phyloP scores from a whole-genome alignment of 2,113 vertebrate genomes.

The Polypterus bichir region DNA sequence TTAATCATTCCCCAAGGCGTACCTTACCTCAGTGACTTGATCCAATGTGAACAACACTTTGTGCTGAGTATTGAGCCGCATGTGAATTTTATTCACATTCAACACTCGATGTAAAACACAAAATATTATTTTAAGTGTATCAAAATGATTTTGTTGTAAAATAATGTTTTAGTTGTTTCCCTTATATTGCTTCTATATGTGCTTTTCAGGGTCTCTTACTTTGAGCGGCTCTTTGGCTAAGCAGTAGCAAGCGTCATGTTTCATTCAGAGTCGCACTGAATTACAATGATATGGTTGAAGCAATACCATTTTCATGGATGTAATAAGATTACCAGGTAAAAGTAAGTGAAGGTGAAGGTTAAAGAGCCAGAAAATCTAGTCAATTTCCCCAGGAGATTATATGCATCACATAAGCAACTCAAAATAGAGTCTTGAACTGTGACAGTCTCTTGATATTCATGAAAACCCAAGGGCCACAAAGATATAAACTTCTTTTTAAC shows the following conservation, averaged over 20 bases:
- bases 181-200: too few relatives aligned
- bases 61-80: too few relatives aligned
- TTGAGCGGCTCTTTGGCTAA: neutral
- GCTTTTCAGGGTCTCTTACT: slow-evolving; percentile 1
- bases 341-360: slow-evolving; percentile 5
- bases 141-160: neutral
- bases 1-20: too few relatives aligned
- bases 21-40: too few relatives aligned
- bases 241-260: neutral
- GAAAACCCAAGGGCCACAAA: too few relatives aligned
- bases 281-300: neutral
- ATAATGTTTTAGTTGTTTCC: neutral
- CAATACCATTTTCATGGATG: slow-evolving; percentile 3
- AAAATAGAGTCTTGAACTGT: too few relatives aligned
- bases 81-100: too few relatives aligned
- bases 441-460: too few relatives aligned
- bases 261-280: neutral
- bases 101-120: neutral
- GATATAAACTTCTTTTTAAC: too few relatives aligned
- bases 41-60: too few relatives aligned
- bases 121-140: neutral
- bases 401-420: too few relatives aligned
- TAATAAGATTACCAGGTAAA: slow-evolving; percentile 5
- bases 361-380: neutral
- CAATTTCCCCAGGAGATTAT: too few relatives aligned